Conservation (phyloP, 2,797 vertebrate genomes). For the Picus viridis region DNA sequence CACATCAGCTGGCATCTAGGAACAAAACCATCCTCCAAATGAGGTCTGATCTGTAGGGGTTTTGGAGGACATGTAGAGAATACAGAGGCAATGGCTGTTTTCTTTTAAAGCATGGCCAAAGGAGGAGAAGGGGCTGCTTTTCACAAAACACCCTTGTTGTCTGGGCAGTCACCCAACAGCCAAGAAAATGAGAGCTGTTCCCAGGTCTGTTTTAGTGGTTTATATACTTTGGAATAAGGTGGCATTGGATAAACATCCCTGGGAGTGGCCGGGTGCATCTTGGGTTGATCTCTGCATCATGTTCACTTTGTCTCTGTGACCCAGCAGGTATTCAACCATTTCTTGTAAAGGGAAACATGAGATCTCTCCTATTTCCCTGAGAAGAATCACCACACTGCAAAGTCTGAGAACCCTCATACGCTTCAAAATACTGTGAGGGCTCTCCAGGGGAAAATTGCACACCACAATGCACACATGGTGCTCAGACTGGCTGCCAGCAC, state of each 20-base stretch:
- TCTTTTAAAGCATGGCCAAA: neutral
- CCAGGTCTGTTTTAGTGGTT: neutral
- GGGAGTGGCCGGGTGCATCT: neutral
- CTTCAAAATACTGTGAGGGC: neutral
- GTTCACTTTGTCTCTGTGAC: neutral
- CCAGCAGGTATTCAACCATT: neutral
- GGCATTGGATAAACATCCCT: neutral
- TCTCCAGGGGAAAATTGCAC: neutral
- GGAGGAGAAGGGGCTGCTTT: neutral
- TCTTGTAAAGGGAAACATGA: accelerated
- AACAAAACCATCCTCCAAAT: neutral
- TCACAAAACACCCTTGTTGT: neutral
- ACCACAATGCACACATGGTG: accelerated
- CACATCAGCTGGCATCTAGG: neutral
- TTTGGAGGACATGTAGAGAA: neutral
- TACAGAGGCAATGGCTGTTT: neutral
- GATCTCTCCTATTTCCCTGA: neutral
- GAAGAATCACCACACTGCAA: neutral
- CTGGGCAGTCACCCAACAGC: neutral
- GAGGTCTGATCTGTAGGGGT: neutral
- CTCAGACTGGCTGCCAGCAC: accelerated
- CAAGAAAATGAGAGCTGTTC: neutral
- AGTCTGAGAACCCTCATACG: accelerated
- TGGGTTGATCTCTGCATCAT: neutral
- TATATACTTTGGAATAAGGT: neutral